Base-by-base conservation (phyloP, 2,888 invertebrate species). In the Pantelozetes paolii region DNA sequence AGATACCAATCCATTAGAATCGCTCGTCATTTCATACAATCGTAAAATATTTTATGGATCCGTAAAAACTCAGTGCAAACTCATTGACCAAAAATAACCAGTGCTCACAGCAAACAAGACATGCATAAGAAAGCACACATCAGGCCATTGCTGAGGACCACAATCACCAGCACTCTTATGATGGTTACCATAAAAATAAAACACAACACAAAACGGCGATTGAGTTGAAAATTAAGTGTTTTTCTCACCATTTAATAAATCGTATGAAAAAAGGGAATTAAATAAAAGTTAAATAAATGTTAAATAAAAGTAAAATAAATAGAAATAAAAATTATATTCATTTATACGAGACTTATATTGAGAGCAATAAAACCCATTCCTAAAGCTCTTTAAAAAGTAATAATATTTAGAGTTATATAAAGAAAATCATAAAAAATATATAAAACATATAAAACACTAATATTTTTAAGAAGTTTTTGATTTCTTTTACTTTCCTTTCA, bases 341-440 rank as follows among this genome's bases (percentile, higher is more conserved):
- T 62, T 62, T 62, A n/a, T n/a, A 54, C 54, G 54, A 54, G 23
- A 54, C 8, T 54, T 26, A 13, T 67, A 67, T 67, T n/a, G 32
- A n/a, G 2, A 18, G 67, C 23, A 13, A 67, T 67, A 67, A 67
- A 67, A 42, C 32, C n/a, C 6, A 62, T 67, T 42, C 42, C 42
- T n/a, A 67, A 8, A 67, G 67, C 62, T 67, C 67, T 67, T 67
- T 67, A 67, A 67, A 67, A 23, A 67, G 42, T 36, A 67, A 67
- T 67, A 42, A 67, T 67, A 42, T 67, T 67, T 42, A 67, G 18
- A 23, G 67, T 42, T 67, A 40, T 67, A 40, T n/a, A 59, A 59
- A 20, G 13, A 20, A 5, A 5, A 18, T 23, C 3, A 54, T 23
- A 54, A 54, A 50, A n/a, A 50, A 50, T 20, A 50, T 54, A 54